Evolutionary conservation across 2,888 invertebrate genomes (phyloP).

Genomic region (Athalia rosae): DNA sequence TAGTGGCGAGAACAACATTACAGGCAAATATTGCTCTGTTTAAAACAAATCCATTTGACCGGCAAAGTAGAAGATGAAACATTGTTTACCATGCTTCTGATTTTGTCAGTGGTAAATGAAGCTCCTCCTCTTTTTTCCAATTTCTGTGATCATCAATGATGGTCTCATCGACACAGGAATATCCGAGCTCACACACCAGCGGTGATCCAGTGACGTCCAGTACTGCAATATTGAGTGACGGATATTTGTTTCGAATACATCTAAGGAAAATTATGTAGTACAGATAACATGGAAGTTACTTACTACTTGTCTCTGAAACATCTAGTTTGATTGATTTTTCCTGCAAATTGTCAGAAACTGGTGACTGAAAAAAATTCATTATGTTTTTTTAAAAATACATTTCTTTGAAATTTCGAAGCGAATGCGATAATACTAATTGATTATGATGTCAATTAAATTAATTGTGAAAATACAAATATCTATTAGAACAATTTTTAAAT

Average conservation of each 20-base stretch:
- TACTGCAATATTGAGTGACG: constrained; percentile 42
- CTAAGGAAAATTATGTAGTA: neutral
- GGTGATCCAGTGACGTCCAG: constrained; percentile 62
- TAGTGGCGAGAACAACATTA: too few species aligned
- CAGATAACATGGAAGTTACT: neutral
- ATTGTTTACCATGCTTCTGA: constrained; percentile 55
- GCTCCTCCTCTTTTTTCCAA: constrained; percentile 60
- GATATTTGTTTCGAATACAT: constrained; percentile 29
- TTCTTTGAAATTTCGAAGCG: too few species aligned
- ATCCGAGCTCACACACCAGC: constrained; percentile 58
- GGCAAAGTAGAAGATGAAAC: neutral
- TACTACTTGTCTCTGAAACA: neutral
- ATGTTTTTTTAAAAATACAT: too few species aligned
- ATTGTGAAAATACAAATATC: too few species aligned
- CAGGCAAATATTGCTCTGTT: too few species aligned
- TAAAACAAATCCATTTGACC: too few species aligned
- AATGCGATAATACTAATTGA: too few species aligned
- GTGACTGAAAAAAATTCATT: neutral
- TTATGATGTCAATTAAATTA: too few species aligned
- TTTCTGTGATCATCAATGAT: constrained; percentile 50
- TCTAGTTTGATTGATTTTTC: neutral
- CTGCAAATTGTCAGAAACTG: neutral
- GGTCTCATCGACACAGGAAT: constrained; percentile 56
- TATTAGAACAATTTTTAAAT: too few species aligned
- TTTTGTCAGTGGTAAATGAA: constrained; percentile 55